These are phyloP conservation scores for Wiebesia pumilae DNA, from an alignment of 1,140 invertebrate genomes.

Conservation along the genomic window DNA sequence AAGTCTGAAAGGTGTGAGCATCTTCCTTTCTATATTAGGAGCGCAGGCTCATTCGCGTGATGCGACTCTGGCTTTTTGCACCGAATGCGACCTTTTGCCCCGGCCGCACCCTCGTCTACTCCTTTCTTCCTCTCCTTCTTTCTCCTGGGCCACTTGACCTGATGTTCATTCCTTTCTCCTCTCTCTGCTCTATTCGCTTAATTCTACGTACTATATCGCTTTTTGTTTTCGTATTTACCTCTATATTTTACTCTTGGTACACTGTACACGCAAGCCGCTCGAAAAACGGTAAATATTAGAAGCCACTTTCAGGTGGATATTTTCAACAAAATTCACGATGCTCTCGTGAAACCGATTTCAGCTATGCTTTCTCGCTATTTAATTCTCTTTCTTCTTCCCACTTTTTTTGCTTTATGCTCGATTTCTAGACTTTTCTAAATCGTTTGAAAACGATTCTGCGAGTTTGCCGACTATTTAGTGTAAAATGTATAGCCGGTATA, in stretches of 20 bases:
- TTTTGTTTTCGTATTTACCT: not conserved
- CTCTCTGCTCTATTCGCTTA: not conserved
- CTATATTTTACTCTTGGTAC: not conserved
- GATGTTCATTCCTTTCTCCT: not conserved
- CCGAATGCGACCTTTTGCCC: not conserved
- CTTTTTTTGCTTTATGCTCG: not conserved
- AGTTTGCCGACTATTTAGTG: too few species aligned
- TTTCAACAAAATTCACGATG: not conserved
- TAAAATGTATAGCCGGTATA: not conserved
- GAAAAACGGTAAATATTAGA: conserved; percentile 53
- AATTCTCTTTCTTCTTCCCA: not conserved
- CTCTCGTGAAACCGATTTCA: not conserved
- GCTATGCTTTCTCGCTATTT: not conserved
- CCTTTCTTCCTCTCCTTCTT: not conserved
- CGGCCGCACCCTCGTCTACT: not conserved
- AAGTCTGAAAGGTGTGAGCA: not conserved
- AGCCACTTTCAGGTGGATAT: conserved; percentile 50
- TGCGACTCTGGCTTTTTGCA: not conserved
- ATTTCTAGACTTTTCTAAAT: not conserved
- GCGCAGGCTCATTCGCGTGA: not conserved
- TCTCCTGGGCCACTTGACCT: not conserved
- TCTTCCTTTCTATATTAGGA: not conserved
- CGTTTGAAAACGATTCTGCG: not conserved
- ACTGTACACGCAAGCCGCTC: not conserved
- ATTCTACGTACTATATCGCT: not conserved